A percentile compares a stretch with the other conserved stretches of the same genome.
These are phyloP conservation scores for Apotomis betuletana DNA, from an alignment of 2,888 invertebrate species.

Conservation along the genomic window DNA sequence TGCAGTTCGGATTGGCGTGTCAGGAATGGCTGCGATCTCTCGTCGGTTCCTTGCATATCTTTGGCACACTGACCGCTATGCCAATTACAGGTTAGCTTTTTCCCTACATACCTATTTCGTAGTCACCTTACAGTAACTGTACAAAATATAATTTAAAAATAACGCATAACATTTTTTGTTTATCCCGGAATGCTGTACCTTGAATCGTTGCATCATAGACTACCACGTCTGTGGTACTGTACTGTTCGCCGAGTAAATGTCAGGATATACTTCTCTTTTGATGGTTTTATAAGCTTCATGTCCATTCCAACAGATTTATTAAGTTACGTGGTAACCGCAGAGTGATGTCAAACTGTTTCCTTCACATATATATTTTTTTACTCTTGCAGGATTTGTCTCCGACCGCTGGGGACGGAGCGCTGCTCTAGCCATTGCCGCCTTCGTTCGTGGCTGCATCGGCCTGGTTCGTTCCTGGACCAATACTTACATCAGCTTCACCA, in stretches of 20 bases:
- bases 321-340: too few relatives aligned
- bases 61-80: conserved; percentile 84
- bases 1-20: conserved; percentile 80
- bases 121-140: too few relatives aligned
- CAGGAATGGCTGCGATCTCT: conserved; percentile 85
- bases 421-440: conserved; percentile 74
- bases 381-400: conserved; percentile 77
- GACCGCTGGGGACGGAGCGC: conserved; percentile 85
- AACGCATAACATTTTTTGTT: too few relatives aligned
- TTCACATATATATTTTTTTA: too few relatives aligned
- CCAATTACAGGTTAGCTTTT: conserved; percentile 66
- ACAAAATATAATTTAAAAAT: too few relatives aligned
- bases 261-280: background rate
- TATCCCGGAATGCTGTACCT: too few relatives aligned
- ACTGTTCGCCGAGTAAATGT: too few relatives aligned
- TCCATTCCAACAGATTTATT: too few relatives aligned
- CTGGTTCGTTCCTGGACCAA: conserved; percentile 75
- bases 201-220: too few relatives aligned
- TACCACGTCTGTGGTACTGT: too few relatives aligned
- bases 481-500: conserved; percentile 82
- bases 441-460: conserved; percentile 81
- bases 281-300: too few relatives aligned
- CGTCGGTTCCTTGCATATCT: conserved; percentile 85
- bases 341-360: too few relatives aligned
- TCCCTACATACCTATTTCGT: background rate